phyloP scores from a whole-genome alignment of 2,113 vertebrate species.

The Emydura subglobosa region DNA sequence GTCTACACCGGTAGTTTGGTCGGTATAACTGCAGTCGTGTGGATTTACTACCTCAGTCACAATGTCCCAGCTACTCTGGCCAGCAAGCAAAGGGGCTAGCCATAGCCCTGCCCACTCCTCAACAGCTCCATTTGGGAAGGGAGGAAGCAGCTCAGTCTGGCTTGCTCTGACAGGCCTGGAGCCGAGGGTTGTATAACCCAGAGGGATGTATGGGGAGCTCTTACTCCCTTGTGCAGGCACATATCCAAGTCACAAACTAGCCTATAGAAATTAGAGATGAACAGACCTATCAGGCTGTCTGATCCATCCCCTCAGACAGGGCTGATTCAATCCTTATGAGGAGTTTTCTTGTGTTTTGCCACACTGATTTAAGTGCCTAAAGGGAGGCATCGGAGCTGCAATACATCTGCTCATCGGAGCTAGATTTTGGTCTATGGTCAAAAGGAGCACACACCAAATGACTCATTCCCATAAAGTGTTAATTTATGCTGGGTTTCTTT shows the following conservation, averaged over 20 bases:
- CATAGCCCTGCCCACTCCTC: background rate
- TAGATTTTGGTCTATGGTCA: background rate
- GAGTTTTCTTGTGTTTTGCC: background rate
- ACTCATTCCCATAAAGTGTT: constrained; percentile 9
- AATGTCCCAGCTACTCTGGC: background rate
- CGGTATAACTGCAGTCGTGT: background rate
- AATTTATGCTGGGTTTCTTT: background rate
- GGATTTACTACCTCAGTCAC: background rate
- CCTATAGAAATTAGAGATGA: background rate
- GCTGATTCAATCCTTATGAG: background rate
- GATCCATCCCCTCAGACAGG: background rate
- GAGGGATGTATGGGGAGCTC: background rate
- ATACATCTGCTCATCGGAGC: background rate
- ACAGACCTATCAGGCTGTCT: background rate
- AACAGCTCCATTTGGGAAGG: background rate
- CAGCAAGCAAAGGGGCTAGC: constrained; percentile 29
- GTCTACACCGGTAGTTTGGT: background rate
- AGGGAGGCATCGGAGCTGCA: background rate
- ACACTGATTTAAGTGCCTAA: background rate
- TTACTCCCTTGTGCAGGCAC: background rate
- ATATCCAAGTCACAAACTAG: background rate
- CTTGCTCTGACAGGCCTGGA: background rate
- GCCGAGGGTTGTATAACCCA: background rate
- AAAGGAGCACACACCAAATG: background rate
- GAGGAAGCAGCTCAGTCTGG: background rate